Conservation (phyloP, 2,113 vertebrate species). For the Naja naja region DNA sequence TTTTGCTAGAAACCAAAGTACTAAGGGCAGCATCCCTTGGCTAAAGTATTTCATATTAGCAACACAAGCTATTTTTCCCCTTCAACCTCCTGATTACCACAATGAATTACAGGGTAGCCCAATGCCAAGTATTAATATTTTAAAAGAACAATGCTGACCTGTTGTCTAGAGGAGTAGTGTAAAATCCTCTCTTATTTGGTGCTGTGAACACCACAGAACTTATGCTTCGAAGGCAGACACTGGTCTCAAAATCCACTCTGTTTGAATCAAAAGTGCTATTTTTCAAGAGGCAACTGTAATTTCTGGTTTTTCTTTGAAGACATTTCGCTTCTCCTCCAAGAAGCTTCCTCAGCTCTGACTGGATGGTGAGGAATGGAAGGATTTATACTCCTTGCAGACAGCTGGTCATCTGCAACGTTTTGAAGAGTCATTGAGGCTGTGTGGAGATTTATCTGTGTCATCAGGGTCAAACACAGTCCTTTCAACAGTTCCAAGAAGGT, state of each 20-base stretch:
- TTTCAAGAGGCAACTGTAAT: too few species aligned
- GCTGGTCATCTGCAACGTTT: too few species aligned
- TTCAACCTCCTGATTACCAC: not conserved
- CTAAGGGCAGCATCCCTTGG: not conserved
- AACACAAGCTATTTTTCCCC: not conserved
- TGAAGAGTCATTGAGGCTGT: too few species aligned
- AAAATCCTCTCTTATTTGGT: not conserved
- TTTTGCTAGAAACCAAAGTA: not conserved
- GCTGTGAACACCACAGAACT: not conserved
- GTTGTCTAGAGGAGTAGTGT: not conserved
- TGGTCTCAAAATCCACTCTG: not conserved
- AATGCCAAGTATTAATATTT: not conserved
- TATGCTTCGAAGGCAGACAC: not conserved
- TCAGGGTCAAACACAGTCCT: too few species aligned
- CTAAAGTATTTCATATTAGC: conserved; percentile 14
- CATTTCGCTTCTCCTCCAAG: too few species aligned
- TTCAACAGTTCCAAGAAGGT: too few species aligned
- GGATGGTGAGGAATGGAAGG: too few species aligned
- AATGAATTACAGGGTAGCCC: not conserved
- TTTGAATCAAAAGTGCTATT: too few species aligned
- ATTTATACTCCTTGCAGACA: too few species aligned
- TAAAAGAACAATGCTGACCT: not conserved
- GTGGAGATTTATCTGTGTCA: too few species aligned
- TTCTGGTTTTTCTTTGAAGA: too few species aligned
- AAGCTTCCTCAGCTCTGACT: too few species aligned